Base-by-base conservation (phyloP, 2,888 invertebrate species). In the Acanthosepion esculentum region DNA sequence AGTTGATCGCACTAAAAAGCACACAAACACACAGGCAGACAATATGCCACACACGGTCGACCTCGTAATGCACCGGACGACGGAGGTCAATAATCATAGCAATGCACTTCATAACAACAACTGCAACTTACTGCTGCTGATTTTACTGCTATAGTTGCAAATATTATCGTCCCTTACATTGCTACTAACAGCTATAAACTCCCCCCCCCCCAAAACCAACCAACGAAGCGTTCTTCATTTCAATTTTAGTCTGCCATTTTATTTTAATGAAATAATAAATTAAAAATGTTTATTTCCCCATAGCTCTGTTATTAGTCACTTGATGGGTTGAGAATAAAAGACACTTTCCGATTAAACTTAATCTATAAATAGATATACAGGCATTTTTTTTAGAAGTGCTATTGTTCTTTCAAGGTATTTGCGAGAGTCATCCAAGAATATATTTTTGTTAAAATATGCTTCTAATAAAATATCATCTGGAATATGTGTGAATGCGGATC, bases 31-130 rank as follows among this genome's bases (percentile, higher is more conserved):
- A 59, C 23, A 59, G 20, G 59, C 23, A 59, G n/a, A 78, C n/a
- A 78, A 78, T 78, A 78, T 78, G 78, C 78, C 78, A 78, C 78
- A 78, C 78, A 78, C 78, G n/a, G 78, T 78, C 78, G 78, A 78
- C 78, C 78, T 78, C 78, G 78, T 78, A 78, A 78, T 78, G 78
- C 78, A 78, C 78, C 78, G 78, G 78, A 33, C n/a, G 78, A n/a
- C 78, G 12, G 78, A n/a, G 78, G 78, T 78, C 78, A 78, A 53
- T 48, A 41, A 53, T 48, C 53, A 53, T 93, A 18, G 48, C 26
- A 29, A 48, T 48, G 29, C 15, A n/a, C 53, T 50, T 53, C 93
- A n/a, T 23, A 50, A 48, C 48, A 93, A 41, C 48, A 93, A 92
- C 12, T 18, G 53, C 29, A n/a, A 93, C 29, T n/a, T 50, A 93